A percentile compares a stretch with the other conserved stretches of the same genome.
Evolutionary conservation across 1,140 invertebrate genomes (phyloP).

Genomic region (Papilio helenus): DNA sequence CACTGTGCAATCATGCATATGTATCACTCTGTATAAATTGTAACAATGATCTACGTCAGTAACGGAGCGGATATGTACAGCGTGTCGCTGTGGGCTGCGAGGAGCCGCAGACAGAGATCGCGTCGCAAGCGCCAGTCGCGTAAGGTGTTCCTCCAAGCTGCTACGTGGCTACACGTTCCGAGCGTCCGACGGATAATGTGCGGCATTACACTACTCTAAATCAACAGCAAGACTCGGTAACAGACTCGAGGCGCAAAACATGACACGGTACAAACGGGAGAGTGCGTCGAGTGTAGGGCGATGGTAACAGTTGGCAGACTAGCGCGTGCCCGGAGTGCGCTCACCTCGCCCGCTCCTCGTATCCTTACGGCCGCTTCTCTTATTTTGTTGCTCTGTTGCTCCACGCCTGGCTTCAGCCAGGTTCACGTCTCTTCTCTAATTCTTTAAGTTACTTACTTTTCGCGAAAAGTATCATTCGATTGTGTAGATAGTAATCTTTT

Average conservation of each 20-base stretch:
- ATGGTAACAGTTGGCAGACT: conserved; percentile 34
- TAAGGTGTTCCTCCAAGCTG: conserved; percentile 78
- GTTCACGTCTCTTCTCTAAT: conserved; percentile 30
- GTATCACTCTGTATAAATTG: conserved; percentile 55
- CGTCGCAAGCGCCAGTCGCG: conserved; percentile 78
- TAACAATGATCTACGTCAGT: conserved; percentile 70
- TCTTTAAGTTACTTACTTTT: conserved; percentile 31
- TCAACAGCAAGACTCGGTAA: conserved; percentile 77
- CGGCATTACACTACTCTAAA: conserved; percentile 79
- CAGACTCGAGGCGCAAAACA: conserved; percentile 77
- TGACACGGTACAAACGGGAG: conserved; percentile 74
- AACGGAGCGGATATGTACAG: conserved; percentile 76
- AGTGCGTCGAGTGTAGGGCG: conserved; percentile 52
- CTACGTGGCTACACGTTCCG: conserved; percentile 70
- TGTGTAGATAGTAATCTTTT: conserved; percentile 51
- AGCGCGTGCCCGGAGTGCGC: conserved; percentile 49
- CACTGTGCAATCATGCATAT: conserved; percentile 73
- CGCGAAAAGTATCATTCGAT: conserved; percentile 44
- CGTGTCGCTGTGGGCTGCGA: conserved; percentile 59
- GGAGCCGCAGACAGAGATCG: conserved; percentile 39
- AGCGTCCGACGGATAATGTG: conserved; percentile 67
- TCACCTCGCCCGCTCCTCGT: conserved; percentile 52
- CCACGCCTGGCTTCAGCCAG: conserved; percentile 1
- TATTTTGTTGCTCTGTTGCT: conserved; percentile 39
- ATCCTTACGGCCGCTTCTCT: conserved; percentile 42